Evolutionary conservation across 2,888 invertebrate genomes (phyloP), one percentile per base, ranked within the genome.

Genomic region (Caenorhabditis parvicauda): DNA sequence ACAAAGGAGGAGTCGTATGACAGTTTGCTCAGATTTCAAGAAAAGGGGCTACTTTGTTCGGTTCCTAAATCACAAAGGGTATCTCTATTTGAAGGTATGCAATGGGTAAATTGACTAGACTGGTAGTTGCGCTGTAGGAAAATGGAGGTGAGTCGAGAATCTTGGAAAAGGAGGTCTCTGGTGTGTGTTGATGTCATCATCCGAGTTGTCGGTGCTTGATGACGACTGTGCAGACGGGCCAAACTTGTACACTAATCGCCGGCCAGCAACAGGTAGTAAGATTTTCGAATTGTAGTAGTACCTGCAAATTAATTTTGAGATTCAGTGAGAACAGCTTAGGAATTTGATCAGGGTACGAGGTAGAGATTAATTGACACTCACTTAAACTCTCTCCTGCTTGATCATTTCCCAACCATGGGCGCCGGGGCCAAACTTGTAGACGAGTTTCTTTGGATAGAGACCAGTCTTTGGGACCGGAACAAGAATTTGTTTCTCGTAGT

Each of bases 401-500:
- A 65, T 56, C 28, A 55, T 63, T 46, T 69, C 63, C 83, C 83
- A 83, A 44, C 82, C 82, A 54, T 72, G 77, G 22, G 84, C 82
- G 57, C 81, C 82, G 35, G 82, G 82, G 7, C 82, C 82, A 57
- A 82, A 82, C 63, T 81, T 80, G 72, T 82, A 82, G 41, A 82
- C 80, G 45, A 82, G 71, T 70, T 82, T 82, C 69, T 82, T 82
- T n/a, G 83, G 83, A 55, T 82, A 82, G 21, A 81, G 64, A 6
- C 82, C 82, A 28, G 81, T 82, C 68, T 83, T 83, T 25, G 83
- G 82, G 27, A 83, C 82, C 17, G 81, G 82, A 12, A 78, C 82
- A 50, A 83, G 75, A 44, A 83, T 82, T 59, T 81, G 75, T 62
- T 77, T 82, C 59, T 81, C 81, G 67, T 83, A 83, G 70, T 83